Conservation (phyloP, 64 coral and sea anemone genomes). For the Exaiptasia diaphana region DNA sequence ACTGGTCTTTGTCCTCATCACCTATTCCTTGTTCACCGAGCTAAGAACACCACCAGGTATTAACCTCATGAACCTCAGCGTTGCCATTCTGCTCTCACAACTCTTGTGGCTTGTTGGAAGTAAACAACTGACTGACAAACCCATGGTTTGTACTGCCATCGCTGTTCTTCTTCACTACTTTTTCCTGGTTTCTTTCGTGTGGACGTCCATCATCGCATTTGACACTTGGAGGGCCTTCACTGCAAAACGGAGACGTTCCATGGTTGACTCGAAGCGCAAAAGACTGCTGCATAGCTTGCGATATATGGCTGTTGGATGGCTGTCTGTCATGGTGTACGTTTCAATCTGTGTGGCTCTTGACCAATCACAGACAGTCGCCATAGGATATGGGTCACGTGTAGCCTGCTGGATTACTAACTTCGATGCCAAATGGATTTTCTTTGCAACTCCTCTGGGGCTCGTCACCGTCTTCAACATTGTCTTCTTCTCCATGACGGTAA, state of each 20-base stretch:
- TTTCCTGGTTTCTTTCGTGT: constrained; percentile 71
- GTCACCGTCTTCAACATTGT: neutral
- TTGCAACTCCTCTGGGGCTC: neutral
- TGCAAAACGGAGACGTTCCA: neutral
- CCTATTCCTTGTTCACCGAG: constrained; percentile 42
- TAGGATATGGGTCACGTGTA: neutral
- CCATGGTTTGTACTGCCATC: constrained; percentile 55
- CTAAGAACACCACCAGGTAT: constrained; percentile 77
- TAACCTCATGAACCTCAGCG: constrained; percentile 79
- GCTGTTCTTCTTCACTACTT: constrained; percentile 75
- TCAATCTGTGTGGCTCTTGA: constrained; percentile 5
- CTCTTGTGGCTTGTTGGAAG: constrained; percentile 65
- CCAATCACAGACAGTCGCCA: neutral
- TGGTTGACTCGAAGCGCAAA: neutral
- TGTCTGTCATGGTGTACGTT: neutral
- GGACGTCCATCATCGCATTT: constrained; percentile 79
- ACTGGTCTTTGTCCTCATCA: constrained; percentile 4
- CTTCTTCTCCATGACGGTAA: constrained; percentile 35
- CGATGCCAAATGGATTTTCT: constrained; percentile 3
- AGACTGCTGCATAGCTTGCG: neutral
- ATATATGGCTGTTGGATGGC: constrained; percentile 4
- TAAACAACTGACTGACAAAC: constrained; percentile 42
- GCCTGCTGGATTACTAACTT: constrained; percentile 16
- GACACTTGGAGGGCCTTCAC: constrained; percentile 36
- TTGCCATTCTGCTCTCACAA: constrained; percentile 68